Evolutionary conservation across 2,888 invertebrate species (phyloP), one percentile per base, ranked within the genome.

Genomic region (Parnassius glacialis): DNA sequence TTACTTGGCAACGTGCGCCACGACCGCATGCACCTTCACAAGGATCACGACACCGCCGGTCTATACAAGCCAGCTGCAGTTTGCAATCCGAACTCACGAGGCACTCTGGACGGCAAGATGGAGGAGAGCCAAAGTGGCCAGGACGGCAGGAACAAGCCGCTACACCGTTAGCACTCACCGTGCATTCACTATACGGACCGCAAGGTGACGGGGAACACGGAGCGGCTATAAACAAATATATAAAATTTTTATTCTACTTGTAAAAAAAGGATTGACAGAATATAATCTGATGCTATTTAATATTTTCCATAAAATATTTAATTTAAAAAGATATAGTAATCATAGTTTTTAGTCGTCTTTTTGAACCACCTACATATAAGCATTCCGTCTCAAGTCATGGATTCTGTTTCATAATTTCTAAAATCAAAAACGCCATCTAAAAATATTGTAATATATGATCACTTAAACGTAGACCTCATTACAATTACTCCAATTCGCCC

Each of bases 171-270:
- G 79, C 64, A 64, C 85, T 90, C 12, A 91, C 87, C 65, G 85
- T 81, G 74, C 95, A 95, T 70, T 93, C 88, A 51, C 96, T 94
- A 75, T 95, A 95, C 10, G 95, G 92, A 7, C 96, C 96, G 76
- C 97, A 97, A 1, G 96, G 96, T 56, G 94, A 95, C 55, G 96
- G 96, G 52, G 94, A 89, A 78, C 97, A 97, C 11, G 93, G 90
- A 10, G 69, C 67, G 56, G 72, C 71, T 70, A 73, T 70, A 74
- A 65, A 67, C 69, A 69, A 52, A 50, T 65, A 65, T 61, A 62
- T n/a, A 64, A 63, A 42, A 10, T 7, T 34, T 34, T 7, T 34
- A 34, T 34, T 34, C 7, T 34, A 34, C 34, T 34, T 34, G 34
- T 34, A 34, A 5, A 34, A 7, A 34, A 34, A 34, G 5, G 5